These are phyloP conservation scores for Ifrita kowaldi DNA, from an alignment of 2,113 vertebrate species.

Conservation along the genomic window DNA sequence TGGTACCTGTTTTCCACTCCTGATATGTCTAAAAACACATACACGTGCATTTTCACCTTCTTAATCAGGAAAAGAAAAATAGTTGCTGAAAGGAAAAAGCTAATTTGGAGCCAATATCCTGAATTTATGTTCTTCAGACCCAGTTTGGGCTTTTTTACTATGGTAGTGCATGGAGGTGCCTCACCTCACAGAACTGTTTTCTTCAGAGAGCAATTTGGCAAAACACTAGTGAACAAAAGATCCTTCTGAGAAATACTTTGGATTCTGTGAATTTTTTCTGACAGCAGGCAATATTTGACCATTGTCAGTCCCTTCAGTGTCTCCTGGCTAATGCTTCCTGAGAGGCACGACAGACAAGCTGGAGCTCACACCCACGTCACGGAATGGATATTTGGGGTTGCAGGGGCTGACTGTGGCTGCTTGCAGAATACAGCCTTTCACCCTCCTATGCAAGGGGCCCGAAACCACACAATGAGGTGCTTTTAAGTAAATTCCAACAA, in stretches of 20 bases:
- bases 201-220: background rate
- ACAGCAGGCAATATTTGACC: background rate
- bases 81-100: background rate
- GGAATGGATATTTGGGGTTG: background rate
- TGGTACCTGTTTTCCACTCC: background rate
- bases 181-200: background rate
- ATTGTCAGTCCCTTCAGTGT: background rate
- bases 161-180: background rate
- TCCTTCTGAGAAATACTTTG: background rate
- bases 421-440: background rate
- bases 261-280: background rate
- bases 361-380: background rate
- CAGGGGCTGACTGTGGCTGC: background rate
- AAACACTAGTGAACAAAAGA: background rate
- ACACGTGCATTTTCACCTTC: background rate
- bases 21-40: background rate
- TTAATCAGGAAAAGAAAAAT: background rate
- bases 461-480: background rate
- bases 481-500: background rate
- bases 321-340: background rate
- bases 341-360: background rate
- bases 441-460: background rate
- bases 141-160: background rate
- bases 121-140: background rate
- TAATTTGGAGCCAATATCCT: background rate